Evolutionary conservation across 1,140 invertebrate species (phyloP).

Genomic region (Trichogramma pretiosum): DNA sequence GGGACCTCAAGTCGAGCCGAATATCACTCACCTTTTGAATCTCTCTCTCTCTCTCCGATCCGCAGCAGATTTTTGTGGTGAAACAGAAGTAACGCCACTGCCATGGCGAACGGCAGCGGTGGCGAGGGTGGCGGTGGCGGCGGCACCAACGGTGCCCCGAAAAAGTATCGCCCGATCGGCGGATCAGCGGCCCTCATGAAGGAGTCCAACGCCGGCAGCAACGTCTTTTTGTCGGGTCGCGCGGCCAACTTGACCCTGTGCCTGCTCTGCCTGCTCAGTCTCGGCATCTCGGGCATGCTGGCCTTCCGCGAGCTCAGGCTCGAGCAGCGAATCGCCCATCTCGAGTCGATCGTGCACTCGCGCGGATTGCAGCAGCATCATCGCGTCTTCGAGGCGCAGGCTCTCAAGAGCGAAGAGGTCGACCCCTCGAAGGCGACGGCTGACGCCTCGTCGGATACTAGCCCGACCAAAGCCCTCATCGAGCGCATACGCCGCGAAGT

Average conservation of each 20-base stretch:
- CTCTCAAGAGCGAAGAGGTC: not conserved
- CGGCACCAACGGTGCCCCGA: slow-evolving; percentile 22
- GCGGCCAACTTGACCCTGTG: slow-evolving; percentile 33
- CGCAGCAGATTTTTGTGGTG: no score
- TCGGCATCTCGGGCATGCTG: slow-evolving; percentile 34
- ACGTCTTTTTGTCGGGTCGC: not conserved
- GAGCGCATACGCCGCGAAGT: slow-evolving; percentile 29
- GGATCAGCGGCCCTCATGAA: not conserved
- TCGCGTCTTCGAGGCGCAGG: no score
- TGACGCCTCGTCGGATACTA: slow-evolving; percentile 11
- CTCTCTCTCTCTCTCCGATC: no score
- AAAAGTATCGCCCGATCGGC: slow-evolving; percentile 29
- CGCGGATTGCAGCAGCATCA: slow-evolving; percentile 10
- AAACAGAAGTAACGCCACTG: not conserved
- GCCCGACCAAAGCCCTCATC: no score
- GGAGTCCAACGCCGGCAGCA: slow-evolving; percentile 9
- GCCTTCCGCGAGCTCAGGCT: slow-evolving; percentile 33
- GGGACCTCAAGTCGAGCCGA: no score
- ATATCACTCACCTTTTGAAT: no score
- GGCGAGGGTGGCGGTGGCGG: slow-evolving; percentile 5
- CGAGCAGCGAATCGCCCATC: slow-evolving; percentile 33
- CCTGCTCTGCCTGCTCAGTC: slow-evolving; percentile 35
- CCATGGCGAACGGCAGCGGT: slow-evolving; percentile 10
- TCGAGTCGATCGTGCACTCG: slow-evolving; percentile 28
- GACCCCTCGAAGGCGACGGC: slow-evolving; percentile 1